These are phyloP conservation scores for Paguma larvata DNA, from an alignment of 2,797 vertebrate species.

Conservation along the genomic window DNA sequence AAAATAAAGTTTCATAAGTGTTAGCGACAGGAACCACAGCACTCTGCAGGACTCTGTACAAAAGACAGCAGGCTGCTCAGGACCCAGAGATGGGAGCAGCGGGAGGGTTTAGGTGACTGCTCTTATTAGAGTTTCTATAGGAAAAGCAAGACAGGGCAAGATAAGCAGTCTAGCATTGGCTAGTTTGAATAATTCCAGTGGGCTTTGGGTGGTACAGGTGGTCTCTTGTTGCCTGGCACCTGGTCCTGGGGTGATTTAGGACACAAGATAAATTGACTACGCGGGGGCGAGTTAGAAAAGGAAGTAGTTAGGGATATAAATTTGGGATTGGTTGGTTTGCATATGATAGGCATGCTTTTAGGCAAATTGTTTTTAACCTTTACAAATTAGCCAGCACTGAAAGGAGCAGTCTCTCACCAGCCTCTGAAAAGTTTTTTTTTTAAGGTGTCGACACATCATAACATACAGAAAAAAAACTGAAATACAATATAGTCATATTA, in stretches of 20 bases:
- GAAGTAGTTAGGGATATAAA: neutral
- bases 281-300: neutral
- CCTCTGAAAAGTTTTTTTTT: neutral
- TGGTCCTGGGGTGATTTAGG: neutral
- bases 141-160: neutral
- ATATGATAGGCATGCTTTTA: neutral
- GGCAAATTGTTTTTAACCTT: neutral
- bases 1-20: neutral
- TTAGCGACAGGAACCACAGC: neutral
- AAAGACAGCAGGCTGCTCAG: neutral
- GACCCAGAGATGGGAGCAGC: neutral
- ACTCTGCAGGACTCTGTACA: too few species aligned
- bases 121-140: neutral
- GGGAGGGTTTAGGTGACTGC: neutral
- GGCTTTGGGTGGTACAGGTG: neutral
- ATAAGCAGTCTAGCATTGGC: neutral
- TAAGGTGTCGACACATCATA: neutral
- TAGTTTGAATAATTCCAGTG: neutral
- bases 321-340: neutral
- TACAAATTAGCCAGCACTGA: neutral
- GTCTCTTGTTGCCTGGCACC: neutral
- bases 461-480: neutral
- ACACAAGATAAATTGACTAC: neutral
- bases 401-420: neutral
- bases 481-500: neutral